A percentile compares a stretch with the other conserved stretches of the same genome.
These are phyloP conservation scores for Eubasilissa splendida DNA, from an alignment of 2,888 invertebrate species.

Conservation along the genomic window DNA sequence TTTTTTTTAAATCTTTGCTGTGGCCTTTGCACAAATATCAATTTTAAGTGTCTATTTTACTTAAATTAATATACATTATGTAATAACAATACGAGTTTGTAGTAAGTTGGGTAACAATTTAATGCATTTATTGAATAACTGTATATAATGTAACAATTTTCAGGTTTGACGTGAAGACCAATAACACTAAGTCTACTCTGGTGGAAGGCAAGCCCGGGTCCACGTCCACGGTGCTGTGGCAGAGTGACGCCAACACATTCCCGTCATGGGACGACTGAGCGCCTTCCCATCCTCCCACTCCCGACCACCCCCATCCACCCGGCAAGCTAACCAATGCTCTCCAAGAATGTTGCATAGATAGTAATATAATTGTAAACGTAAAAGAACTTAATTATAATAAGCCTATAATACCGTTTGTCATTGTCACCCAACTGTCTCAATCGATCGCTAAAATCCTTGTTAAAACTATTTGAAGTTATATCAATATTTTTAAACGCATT, in stretches of 20 bases:
- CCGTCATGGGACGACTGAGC: conserved; percentile 66
- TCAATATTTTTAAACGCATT: neutral
- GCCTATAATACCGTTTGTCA: conserved; percentile 4
- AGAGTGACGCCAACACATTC: conserved; percentile 61
- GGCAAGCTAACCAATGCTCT: neutral
- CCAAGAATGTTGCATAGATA: conserved; percentile 42
- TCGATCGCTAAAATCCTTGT: neutral
- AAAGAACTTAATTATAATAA: conserved; percentile 9
- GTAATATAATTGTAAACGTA: conserved; percentile 38
- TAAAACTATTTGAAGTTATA: neutral
- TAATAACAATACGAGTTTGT: too few relatives aligned
- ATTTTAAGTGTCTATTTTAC: too few relatives aligned
- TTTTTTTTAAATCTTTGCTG: too few relatives aligned
- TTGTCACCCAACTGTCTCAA: neutral
- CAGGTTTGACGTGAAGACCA: conserved; percentile 67
- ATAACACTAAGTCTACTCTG: conserved; percentile 66
- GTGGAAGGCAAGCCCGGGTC: conserved; percentile 67
- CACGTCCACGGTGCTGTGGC: conserved; percentile 59
- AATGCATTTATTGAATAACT: too few relatives aligned
- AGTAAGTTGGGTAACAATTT: too few relatives aligned
- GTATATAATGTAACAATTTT: conserved; percentile 57
- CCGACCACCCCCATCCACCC: neutral
- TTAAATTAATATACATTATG: too few relatives aligned
- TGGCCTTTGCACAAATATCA: too few relatives aligned
- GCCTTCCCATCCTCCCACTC: neutral